These are phyloP conservation scores for Diploscapter pachys DNA, from an alignment of 1,140 invertebrate species.

Conservation along the genomic window DNA sequence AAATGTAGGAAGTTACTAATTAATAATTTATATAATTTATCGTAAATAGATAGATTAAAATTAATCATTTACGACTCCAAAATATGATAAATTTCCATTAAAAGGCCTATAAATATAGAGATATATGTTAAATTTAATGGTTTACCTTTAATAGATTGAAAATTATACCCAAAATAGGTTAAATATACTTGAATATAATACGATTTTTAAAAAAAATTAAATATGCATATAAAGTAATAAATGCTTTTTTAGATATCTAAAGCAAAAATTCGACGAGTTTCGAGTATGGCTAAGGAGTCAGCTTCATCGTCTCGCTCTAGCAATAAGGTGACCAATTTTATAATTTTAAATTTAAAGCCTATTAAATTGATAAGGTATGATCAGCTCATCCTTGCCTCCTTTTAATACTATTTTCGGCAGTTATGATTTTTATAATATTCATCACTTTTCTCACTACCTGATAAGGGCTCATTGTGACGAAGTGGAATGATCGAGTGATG, in stretches of 20 bases:
- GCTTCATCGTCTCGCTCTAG: constrained; percentile 5
- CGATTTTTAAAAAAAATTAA: too few relatives aligned
- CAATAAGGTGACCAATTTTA: constrained; percentile 7
- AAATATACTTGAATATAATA: too few relatives aligned
- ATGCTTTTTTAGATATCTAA: constrained; percentile 8
- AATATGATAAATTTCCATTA: not conserved
- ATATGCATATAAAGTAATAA: too few relatives aligned
- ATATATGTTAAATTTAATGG: not conserved
- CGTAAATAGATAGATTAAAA: not conserved
- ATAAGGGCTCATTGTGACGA: too few relatives aligned
- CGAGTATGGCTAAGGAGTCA: constrained; percentile 3
- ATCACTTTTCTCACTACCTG: too few relatives aligned
- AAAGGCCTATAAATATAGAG: not conserved
- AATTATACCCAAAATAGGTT: too few relatives aligned
- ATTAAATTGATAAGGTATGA: not conserved
- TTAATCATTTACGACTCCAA: not conserved
- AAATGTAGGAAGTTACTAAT: constrained; percentile 16
- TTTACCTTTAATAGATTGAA: not conserved
- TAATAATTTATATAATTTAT: too few relatives aligned
- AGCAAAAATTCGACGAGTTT: constrained; percentile 9
- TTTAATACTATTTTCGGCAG: too few relatives aligned
- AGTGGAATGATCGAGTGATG: not conserved
- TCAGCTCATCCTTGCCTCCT: too few relatives aligned
- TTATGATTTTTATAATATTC: too few relatives aligned
- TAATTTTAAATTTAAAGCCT: not conserved